Evolutionary conservation across 2,888 invertebrate genomes (phyloP).

Genomic region (Argyresthia albistria): DNA sequence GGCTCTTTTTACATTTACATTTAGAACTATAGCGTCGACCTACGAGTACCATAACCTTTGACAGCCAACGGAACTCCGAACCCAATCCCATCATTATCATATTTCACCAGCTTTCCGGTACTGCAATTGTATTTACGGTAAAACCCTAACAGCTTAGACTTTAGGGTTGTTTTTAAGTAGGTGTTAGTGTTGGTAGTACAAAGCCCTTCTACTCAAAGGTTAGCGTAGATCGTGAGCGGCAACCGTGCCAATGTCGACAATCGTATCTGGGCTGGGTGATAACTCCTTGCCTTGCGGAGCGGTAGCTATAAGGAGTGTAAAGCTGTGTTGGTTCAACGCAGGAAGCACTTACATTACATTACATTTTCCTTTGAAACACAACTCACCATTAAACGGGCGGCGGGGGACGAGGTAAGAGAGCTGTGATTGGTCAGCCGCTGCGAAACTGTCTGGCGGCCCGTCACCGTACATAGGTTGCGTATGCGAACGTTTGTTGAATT

Average conservation of each 20-base stretch:
- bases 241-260: slow-evolving; percentile 1
- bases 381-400: no score
- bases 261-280: not conserved
- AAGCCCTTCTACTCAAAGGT: slow-evolving; percentile 2
- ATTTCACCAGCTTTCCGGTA: slow-evolving; percentile 2
- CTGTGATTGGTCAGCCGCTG: no score
- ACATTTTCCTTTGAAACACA: no score
- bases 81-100: not conserved
- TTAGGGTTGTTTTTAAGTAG: not conserved
- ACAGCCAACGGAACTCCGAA: not conserved
- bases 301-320: no score
- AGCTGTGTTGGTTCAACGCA: no score
- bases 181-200: not conserved
- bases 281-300: not conserved
- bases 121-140: not conserved
- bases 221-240: not conserved
- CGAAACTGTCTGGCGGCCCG: no score
- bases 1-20: no score
- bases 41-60: not conserved
- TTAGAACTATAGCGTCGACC: no score
- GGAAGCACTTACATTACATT: no score
- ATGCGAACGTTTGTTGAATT: no score
- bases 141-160: not conserved
- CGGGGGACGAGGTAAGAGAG: no score
- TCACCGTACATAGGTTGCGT: no score